A percentile compares a stretch with the other conserved stretches of the same genome.
These are phyloP conservation scores for Phalacrocorax aristotelis DNA, from an alignment of 2,113 vertebrate species.

Conservation along the genomic window DNA sequence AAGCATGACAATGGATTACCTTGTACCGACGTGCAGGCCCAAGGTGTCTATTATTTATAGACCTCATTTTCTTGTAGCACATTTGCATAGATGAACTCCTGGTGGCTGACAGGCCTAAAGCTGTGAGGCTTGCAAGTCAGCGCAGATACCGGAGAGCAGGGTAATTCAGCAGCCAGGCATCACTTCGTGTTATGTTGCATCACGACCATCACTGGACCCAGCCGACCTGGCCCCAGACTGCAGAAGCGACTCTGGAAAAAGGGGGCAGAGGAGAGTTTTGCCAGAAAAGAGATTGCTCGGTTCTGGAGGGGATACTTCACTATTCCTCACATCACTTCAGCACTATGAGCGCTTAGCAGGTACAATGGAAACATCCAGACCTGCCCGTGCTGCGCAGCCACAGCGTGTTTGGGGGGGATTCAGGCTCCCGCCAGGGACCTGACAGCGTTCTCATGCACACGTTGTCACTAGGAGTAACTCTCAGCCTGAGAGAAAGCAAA, in stretches of 20 bases:
- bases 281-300: background rate
- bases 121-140: background rate
- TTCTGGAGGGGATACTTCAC: background rate
- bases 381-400: background rate
- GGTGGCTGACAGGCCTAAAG: background rate
- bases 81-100: conserved; percentile 38
- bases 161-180: background rate
- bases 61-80: background rate
- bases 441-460: background rate
- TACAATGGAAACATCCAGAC: background rate
- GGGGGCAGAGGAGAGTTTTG: background rate
- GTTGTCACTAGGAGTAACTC: background rate
- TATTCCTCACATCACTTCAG: background rate
- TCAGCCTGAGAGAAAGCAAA: background rate
- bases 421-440: background rate
- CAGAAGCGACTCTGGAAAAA: accelerated
- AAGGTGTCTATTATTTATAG: conserved; percentile 66
- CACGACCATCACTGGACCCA: accelerated
- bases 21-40: background rate
- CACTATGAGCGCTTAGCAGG: background rate
- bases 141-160: accelerated
- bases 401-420: accelerated
- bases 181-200: background rate
- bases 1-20: conserved; percentile 10
- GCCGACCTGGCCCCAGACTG: background rate